phyloP scores from a whole-genome alignment of 2,888 invertebrate species.

The Stegophylla sp. region DNA sequence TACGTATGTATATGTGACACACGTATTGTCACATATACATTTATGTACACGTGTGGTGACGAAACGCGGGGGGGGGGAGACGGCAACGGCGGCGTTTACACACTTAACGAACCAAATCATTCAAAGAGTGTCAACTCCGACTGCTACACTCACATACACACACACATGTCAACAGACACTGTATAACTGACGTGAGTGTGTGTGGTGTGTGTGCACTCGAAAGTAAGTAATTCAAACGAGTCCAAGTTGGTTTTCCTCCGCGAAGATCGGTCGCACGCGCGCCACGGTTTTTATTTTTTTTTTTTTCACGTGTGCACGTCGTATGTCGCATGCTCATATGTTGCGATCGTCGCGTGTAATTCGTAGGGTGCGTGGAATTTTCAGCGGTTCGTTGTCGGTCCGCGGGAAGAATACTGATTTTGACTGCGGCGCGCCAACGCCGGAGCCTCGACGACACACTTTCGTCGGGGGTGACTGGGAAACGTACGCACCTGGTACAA shows the following conservation, averaged over 20 bases:
- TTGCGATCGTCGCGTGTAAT: neutral
- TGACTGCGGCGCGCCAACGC: neutral
- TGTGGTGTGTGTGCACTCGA: neutral
- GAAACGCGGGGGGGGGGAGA: neutral
- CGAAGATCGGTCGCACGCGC: neutral
- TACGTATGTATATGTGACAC: neutral
- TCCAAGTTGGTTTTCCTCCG: neutral
- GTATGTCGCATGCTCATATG: no score
- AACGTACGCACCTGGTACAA: no score
- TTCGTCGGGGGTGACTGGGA: no score
- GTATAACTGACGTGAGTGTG: neutral
- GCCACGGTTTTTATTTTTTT: neutral
- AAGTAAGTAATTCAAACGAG: slow-evolving; percentile 32
- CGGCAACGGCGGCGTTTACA: slow-evolving; percentile 13
- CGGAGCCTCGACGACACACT: neutral
- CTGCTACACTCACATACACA: neutral
- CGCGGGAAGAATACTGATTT: slow-evolving; percentile 25
- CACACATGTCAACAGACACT: no score
- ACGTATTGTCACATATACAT: neutral
- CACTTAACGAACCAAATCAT: slow-evolving; percentile 56
- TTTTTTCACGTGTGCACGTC: neutral
- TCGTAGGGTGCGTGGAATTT: neutral
- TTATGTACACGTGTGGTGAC: neutral
- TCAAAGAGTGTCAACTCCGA: slow-evolving; percentile 38
- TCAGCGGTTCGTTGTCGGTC: slow-evolving; percentile 15